phyloP scores from a whole-genome alignment of 1,140 invertebrate species.

The Pinna nobilis region DNA sequence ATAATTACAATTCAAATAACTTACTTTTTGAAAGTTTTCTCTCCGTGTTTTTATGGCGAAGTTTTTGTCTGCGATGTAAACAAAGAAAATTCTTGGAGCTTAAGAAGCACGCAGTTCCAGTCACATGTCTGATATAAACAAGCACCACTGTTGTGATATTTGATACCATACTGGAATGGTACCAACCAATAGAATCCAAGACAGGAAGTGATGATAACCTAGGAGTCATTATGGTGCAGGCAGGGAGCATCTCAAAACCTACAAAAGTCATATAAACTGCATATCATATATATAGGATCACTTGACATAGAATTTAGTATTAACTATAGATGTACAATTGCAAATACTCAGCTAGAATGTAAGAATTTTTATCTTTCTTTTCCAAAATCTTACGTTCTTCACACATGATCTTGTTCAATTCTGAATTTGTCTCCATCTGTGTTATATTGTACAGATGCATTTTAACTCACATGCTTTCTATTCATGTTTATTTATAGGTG shows the following conservation, averaged over 20 bases:
- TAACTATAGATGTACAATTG: too few species aligned
- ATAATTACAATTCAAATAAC: neutral
- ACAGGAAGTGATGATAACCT: slow-evolving; percentile 3
- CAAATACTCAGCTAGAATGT: too few species aligned
- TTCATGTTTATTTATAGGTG: too few species aligned
- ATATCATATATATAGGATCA: too few species aligned
- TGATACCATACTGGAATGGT: slow-evolving; percentile 4
- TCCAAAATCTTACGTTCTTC: neutral
- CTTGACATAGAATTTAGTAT: too few species aligned
- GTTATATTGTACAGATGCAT: too few species aligned
- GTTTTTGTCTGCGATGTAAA: slow-evolving; percentile 8
- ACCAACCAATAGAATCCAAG: slow-evolving; percentile 22
- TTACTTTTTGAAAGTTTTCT: neutral
- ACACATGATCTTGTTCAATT: neutral
- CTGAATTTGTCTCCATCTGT: too few species aligned
- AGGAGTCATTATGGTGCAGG: slow-evolving; percentile 15
- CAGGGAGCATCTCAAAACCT: slow-evolving; percentile 19
- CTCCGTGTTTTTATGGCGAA: too few species aligned
- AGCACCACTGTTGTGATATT: slow-evolving; percentile 33
- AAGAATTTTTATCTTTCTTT: neutral
- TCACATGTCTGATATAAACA: slow-evolving; percentile 34
- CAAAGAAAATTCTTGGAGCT: slow-evolving; percentile 5
- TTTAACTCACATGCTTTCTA: too few species aligned
- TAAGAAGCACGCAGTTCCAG: slow-evolving; percentile 36
- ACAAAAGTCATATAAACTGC: neutral